phyloP scores from a whole-genome alignment of 2,888 invertebrate species.

The Lepidochitona cinerea region DNA sequence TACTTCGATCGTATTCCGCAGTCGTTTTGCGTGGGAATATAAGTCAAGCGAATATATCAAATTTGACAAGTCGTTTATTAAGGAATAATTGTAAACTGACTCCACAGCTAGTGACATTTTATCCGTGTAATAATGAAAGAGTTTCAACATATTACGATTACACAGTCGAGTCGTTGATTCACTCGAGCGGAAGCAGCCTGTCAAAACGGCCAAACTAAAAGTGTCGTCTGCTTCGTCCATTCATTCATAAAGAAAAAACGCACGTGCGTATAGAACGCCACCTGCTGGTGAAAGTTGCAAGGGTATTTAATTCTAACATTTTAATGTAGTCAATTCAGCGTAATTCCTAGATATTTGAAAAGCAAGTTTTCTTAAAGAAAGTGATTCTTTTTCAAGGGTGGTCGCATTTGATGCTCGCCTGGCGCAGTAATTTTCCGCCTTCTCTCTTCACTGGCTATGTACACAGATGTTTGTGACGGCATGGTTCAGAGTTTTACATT shows the following conservation, averaged over 20 bases:
- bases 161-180: neutral
- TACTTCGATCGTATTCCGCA: neutral
- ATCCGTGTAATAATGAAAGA: neutral
- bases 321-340: neutral
- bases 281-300: neutral
- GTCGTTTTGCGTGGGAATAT: neutral
- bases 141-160: neutral
- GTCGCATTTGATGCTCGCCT: conserved; percentile 3
- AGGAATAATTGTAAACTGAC: too few species aligned
- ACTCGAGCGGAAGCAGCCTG: neutral
- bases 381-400: neutral
- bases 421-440: neutral
- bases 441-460: neutral
- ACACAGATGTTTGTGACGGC: conserved; percentile 1
- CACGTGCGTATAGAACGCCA: conserved; percentile 3
- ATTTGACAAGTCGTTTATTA: neutral
- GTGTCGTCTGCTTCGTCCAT: neutral
- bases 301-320: neutral
- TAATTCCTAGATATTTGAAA: conserved; percentile 6
- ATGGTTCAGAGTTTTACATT: neutral
- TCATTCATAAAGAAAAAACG: neutral
- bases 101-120: neutral
- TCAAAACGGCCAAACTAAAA: neutral
- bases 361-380: neutral
- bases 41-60: neutral